phyloP scores from a whole-genome alignment of 2,797 vertebrate species.

The Phalanger gymnotis region DNA sequence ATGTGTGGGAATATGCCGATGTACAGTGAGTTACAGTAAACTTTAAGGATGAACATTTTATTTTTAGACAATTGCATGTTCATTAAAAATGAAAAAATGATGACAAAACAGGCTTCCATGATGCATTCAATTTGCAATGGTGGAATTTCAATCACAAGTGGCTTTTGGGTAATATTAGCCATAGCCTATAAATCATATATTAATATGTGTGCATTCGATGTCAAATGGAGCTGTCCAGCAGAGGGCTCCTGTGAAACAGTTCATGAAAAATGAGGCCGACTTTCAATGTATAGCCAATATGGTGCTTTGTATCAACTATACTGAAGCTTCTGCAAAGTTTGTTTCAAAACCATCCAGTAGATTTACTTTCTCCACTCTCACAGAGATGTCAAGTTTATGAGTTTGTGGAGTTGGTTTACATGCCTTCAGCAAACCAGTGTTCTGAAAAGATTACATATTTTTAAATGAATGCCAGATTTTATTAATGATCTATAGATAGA shows the following conservation, averaged over 20 bases:
- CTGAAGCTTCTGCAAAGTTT: constrained; percentile 55
- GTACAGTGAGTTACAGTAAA: constrained; percentile 75
- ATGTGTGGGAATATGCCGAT: constrained; percentile 74
- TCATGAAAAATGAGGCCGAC: constrained; percentile 75
- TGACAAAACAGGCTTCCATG: constrained; percentile 73
- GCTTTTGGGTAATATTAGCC: constrained; percentile 68
- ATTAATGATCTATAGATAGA: constrained; percentile 51
- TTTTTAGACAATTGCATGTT: constrained; percentile 78
- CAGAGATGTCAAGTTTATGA: constrained; percentile 32
- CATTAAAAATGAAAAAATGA: constrained; percentile 72
- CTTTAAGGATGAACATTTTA: constrained; percentile 78
- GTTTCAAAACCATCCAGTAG: constrained; percentile 61
- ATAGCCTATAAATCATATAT: constrained; percentile 60
- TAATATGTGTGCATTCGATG: constrained; percentile 49
- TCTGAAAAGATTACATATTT: constrained; percentile 28
- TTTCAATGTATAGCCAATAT: constrained; percentile 77
- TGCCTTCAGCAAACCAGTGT: constrained; percentile 34
- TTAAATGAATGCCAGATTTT: constrained; percentile 45
- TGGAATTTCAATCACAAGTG: constrained; percentile 69
- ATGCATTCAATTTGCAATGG: constrained; percentile 57
- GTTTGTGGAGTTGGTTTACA: constrained; percentile 36
- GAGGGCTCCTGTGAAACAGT: constrained; percentile 89
- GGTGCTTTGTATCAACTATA: constrained; percentile 63
- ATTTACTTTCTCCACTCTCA: constrained; percentile 12
- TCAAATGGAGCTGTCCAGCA: constrained; percentile 84